Evolutionary conservation across 2,113 vertebrate species (phyloP), one percentile per base, ranked within the genome.

Genomic region (Carlito syrichta): DNA sequence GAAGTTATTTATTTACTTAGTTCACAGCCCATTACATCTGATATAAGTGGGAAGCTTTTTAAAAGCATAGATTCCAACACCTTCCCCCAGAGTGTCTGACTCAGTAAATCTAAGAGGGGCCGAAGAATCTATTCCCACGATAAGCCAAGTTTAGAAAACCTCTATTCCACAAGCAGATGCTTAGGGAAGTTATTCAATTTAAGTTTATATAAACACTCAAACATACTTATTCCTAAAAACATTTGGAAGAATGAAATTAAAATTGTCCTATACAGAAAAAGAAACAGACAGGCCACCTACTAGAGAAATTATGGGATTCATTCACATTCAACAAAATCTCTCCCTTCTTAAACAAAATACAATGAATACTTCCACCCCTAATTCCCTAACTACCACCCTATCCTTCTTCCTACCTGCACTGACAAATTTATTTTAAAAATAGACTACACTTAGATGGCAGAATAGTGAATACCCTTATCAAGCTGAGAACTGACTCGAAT

Each of bases 221-320:
- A 87, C 3, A 9, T 69, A 84, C 13, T 93, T 91, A 92, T 45
- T 92, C 86, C 58, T 48, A 87, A 92, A 90, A 95, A 68, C 35
- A 89, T 38, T 35, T 85, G 30, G 89, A 96, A 94, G 56, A 76
- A 84, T 45, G 5, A 97, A 96, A 96, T 94, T 50, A 89, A 95
- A 96, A 96, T n/a, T 48, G 32, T 25, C 68, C n/a, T 74, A 86
- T 93, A 95, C 32, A 86, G 50, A 89, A 95, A 96, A 93, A 91
- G 54, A 60, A 96, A 96, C 3, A 83, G 58, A 91, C 16, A 86
- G 68, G 91, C n/a, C 79, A 93, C 56, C 54, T 6, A 79, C 38
- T 93, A 60, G 30, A 95, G 69, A 93, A 97, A 35, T 52, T 54
- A 91, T 25, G 23, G 25, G 48, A 87, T 85, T 93, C 83, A 79